Evolutionary conservation across 2,797 vertebrate genomes (phyloP), one percentile per base, ranked within the genome.

Genomic region (Dryobates pubescens): DNA sequence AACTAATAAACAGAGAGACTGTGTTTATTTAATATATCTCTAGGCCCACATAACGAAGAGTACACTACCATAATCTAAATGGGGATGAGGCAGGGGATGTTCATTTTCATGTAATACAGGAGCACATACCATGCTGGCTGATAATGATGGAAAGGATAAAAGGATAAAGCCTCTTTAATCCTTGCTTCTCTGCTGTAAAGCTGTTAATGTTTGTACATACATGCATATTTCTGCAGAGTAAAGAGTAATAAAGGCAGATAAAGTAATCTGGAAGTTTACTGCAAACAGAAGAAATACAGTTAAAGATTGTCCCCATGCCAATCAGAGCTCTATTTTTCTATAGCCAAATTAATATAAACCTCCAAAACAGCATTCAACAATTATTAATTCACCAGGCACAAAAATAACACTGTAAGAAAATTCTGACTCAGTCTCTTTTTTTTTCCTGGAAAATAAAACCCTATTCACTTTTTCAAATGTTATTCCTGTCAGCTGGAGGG

Each of bases 101-200:
- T 90, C 82, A 84, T 90, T 86, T 85, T 87, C 84, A 32, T 90
- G 87, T 85, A 87, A 43, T 89, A 74, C 64, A 76, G 75, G 58
- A 89, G 49, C 32, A 85, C 43, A 71, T 77, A 90, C 45, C 49
- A 76, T 57, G 38, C 57, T 77, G 45, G 43, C 58, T 92, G 72
- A 64, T 92, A 87, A 82, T 87, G 75, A 91, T 71, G 62, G 56
- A 77, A 92, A 89, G 86, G 82, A 82, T 89, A 68, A 94, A 93
- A 93, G 82, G 72, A 92, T 92, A 87, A 93, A 93, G 9, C 23
- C 20, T 82, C 72, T 93, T 93, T 94, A 94, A 92, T 94, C 72
- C 32, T 77, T 68, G 30, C 34, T 95, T 88, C 49, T 64, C 34
- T 71, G 53, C 68, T 81, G 47, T 67, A 90, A 93, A 88, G 45